Base-by-base conservation (phyloP, 2,888 invertebrate genomes). In the Cosmia pyralina region DNA sequence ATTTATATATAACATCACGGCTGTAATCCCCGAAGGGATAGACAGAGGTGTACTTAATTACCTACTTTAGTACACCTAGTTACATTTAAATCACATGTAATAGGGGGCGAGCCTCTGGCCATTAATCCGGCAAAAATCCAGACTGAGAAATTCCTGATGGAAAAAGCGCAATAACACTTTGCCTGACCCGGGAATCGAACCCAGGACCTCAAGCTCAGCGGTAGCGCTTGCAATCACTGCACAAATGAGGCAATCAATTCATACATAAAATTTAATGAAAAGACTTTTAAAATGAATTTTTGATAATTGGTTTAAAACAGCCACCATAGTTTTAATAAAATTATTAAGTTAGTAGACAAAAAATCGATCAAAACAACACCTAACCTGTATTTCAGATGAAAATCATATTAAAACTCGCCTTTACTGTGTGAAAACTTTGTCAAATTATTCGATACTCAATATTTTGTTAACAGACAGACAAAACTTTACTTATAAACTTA, bases 381-480 rank as follows among this genome's bases (percentile, higher is more conserved):
- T 44, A 44, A 17, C 1, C 17, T 57, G 19, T 57, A 44, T 46
- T 52, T n/a, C 44, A 46, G 13, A n/a, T 17, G 5, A 28, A 44
- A 38, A 46, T 0, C 22, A 13, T 3, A 8, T 28, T 19, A 70
- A 48, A 38, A 7, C 17, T 22, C 7, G 15, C 3, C 3, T 48
- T 4, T 17, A n/a, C 0, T 34, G 1, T 11, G 13, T 3, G 8
- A 53, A 75, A 55, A 46, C 8, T 58, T n/a, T 4, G 19, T n/a
- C 28, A 78, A 52, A 78, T 17, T 17, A 38, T 57, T 60, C 6
- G 46, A 60, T 19, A 50, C 11, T 60, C 5, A 38, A 10, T 0
- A 38, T 72, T 38, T 53, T 53, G 13, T 17, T 11, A 72, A 75
- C 82, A 79, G 75, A 87, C 82, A 68, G 81, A 84, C 68, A 71